A percentile compares a stretch with the other conserved stretches of the same genome.
Conservation (phyloP, 2,797 vertebrate species). For the Danionella dracula region DNA sequence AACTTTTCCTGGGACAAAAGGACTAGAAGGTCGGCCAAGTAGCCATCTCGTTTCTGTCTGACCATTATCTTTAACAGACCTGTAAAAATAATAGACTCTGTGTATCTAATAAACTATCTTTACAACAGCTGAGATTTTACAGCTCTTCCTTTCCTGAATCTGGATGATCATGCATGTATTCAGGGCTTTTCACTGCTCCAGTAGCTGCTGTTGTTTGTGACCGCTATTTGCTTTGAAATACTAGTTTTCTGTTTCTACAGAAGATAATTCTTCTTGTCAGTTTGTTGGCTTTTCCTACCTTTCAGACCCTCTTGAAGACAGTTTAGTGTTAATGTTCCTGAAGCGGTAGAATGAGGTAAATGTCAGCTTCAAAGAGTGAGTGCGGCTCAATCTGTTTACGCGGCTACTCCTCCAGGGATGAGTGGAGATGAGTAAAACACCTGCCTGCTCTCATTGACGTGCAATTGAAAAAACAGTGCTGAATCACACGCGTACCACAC, state of each 20-base stretch:
- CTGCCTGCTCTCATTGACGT: conserved; percentile 20
- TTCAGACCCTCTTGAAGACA: conserved; percentile 5
- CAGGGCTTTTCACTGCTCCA: background rate
- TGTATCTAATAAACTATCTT: conserved; percentile 41
- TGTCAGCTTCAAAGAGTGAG: conserved; percentile 33
- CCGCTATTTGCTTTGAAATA: background rate
- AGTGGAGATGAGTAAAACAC: conserved; percentile 31
- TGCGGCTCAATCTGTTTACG: conserved; percentile 35
- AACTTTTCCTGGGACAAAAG: conserved; percentile 99
- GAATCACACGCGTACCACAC: background rate
- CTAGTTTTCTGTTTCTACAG: background rate
- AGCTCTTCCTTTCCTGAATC: background rate
- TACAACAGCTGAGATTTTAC: background rate
- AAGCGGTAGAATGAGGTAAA: conserved; percentile 31
- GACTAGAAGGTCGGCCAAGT: conserved; percentile 92
- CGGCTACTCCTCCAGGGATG: conserved; percentile 26
- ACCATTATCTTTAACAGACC: conserved; percentile 69
- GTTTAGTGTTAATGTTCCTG: conserved; percentile 30
- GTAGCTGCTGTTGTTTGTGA: background rate
- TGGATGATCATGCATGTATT: background rate
- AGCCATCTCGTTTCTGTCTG: conserved; percentile 67
- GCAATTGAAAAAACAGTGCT: conserved; percentile 25
- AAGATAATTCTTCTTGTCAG: conserved; percentile 24
- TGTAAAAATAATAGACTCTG: conserved; percentile 51
- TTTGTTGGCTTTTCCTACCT: background rate